These are phyloP conservation scores for Bhutanitis thaidina DNA, from an alignment of 2,888 invertebrate species.

Conservation along the genomic window DNA sequence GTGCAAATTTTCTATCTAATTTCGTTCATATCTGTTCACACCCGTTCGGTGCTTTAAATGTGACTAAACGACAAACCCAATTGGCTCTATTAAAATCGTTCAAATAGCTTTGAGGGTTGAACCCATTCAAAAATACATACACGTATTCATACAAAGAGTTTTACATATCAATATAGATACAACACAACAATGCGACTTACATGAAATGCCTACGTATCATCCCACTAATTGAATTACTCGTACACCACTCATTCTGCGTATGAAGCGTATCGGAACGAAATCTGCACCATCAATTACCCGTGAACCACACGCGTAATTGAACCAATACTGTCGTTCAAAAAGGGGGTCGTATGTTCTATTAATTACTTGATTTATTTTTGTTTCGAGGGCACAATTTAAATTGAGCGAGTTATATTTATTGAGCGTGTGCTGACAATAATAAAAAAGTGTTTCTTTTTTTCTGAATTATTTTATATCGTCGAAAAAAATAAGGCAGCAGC, in stretches of 20 bases:
- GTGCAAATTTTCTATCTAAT: no score
- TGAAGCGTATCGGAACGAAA: slow-evolving; percentile 28
- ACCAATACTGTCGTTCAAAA: slow-evolving; percentile 8
- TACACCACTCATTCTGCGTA: slow-evolving; percentile 22
- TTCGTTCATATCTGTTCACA: no score
- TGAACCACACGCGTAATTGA: slow-evolving; percentile 33
- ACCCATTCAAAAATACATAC: no score
- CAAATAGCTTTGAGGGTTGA: no score
- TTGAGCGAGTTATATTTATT: slow-evolving; percentile 7
- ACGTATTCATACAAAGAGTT: no score
- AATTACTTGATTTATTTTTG: slow-evolving; percentile 16
- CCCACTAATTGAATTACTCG: slow-evolving; percentile 13
- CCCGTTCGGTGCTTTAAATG: no score
- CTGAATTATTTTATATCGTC: no score
- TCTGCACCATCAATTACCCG: slow-evolving; percentile 32
- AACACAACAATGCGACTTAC: background rate
- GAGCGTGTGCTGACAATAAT: background rate
- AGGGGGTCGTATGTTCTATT: background rate
- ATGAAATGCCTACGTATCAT: background rate
- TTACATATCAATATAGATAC: no score
- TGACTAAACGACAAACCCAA: no score
- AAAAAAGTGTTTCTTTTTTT: no score
- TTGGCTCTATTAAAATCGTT: no score
- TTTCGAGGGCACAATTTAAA: slow-evolving; percentile 1
- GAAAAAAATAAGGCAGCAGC: no score